A percentile compares a stretch with the other conserved stretches of the same genome.
phyloP scores from a whole-genome alignment of 2,113 vertebrate species.

The Columba janthina region DNA sequence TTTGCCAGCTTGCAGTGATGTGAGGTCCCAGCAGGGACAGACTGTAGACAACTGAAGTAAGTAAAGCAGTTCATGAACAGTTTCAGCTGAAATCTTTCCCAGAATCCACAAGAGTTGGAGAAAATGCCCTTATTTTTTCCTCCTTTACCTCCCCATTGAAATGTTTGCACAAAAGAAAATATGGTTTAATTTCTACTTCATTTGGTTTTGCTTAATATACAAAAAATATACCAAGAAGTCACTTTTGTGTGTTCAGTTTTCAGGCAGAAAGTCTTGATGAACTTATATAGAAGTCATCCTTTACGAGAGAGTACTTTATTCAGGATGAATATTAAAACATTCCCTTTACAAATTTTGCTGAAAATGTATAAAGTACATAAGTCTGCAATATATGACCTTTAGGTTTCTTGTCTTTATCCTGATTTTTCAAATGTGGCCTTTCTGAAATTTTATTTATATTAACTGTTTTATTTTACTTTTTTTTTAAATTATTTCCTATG shows the following conservation, averaged over 20 bases:
- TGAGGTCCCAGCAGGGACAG: background rate
- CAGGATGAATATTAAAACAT: background rate
- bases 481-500: background rate
- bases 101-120: background rate
- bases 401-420: background rate
- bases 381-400: background rate
- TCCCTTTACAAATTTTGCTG: background rate
- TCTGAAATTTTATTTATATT: background rate
- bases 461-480: background rate
- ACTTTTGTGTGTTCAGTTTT: background rate
- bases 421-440: background rate
- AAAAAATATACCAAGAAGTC: background rate
- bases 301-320: background rate
- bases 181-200: background rate
- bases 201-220: background rate
- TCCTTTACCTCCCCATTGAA: background rate
- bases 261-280: background rate
- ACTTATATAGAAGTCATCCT: background rate
- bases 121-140: background rate
- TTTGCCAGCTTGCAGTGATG: background rate
- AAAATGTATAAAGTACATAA: background rate
- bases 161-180: background rate
- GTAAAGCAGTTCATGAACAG: background rate
- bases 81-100: background rate
- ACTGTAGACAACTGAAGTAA: background rate